Percentiles rank a stretch among this genome's conserved stretches.
Evolutionary conservation across 2,797 vertebrate genomes (phyloP).

Genomic region (Merluccius polli): DNA sequence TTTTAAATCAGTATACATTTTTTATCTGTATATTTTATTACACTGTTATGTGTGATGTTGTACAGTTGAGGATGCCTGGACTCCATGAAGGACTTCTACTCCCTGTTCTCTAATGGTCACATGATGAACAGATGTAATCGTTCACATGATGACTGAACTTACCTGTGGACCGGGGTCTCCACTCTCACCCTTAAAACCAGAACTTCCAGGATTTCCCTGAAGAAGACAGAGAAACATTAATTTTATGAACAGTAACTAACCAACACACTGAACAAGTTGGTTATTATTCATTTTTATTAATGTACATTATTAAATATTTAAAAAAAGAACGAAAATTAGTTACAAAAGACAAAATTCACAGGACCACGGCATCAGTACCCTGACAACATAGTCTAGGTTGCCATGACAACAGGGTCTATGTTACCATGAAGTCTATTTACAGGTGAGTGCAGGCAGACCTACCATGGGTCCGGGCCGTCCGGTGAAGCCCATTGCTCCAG

Average conservation of each 20-base stretch:
- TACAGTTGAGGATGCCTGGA: neutral
- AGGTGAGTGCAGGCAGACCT: neutral
- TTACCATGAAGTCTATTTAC: too few relatives aligned
- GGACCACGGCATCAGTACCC: neutral
- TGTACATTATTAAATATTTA: too few relatives aligned
- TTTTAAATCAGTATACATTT: too few relatives aligned
- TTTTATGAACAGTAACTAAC: neutral
- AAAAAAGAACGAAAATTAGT: too few relatives aligned
- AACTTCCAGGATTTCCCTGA: slow-evolving; percentile 82
- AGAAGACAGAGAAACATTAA: neutral
- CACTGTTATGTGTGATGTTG: neutral
- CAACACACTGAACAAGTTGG: neutral
- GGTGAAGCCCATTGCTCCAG: slow-evolving; percentile 90
- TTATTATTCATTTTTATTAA: neutral
- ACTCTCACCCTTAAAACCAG: slow-evolving; percentile 89
- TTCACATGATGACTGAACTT: slow-evolving; percentile 22
- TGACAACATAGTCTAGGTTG: too few relatives aligned
- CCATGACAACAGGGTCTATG: too few relatives aligned
- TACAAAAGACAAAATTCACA: neutral
- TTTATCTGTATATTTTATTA: neutral
- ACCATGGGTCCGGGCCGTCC: slow-evolving; percentile 81
- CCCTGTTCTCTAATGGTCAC: neutral
- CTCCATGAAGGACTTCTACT: neutral
- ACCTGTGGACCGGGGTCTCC: slow-evolving; percentile 93
- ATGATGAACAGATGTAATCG: too few relatives aligned